phyloP scores from a whole-genome alignment of 2,888 invertebrate genomes.

The Orthonychiurus folsomi region DNA sequence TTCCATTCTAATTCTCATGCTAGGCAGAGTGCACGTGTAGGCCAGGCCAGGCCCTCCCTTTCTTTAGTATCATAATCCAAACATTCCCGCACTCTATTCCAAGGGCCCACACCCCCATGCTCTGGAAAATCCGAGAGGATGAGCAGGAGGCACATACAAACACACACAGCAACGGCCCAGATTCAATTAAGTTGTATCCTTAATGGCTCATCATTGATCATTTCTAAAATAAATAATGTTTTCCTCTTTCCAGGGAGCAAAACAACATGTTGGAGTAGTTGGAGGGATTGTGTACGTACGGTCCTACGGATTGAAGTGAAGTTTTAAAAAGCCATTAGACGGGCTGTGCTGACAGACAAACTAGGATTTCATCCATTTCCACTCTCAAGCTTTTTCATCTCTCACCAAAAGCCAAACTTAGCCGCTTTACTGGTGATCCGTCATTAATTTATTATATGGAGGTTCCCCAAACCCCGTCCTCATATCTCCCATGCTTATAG shows the following conservation, averaged over 20 bases:
- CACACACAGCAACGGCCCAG: too few species aligned
- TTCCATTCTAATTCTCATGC: not conserved
- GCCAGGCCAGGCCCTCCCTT: not conserved
- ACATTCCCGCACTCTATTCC: not conserved
- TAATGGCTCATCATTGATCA: constrained; percentile 29
- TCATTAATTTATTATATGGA: not conserved
- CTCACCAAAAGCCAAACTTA: not conserved
- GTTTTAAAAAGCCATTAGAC: not conserved
- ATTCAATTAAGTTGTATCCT: constrained; percentile 8
- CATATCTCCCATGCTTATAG: not conserved
- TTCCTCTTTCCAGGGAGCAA: constrained; percentile 1
- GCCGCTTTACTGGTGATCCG: not conserved
- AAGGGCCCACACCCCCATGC: too few species aligned
- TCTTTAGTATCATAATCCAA: not conserved
- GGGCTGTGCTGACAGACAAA: not conserved
- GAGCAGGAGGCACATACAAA: too few species aligned
- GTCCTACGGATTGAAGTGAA: not conserved
- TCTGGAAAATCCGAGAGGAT: too few species aligned
- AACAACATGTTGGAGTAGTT: too few species aligned
- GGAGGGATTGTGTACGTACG: too few species aligned
- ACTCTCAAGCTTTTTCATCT: not conserved
- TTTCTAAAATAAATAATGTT: constrained; percentile 26
- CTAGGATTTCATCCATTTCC: constrained; percentile 1
- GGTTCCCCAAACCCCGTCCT: too few species aligned
- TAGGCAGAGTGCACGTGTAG: too few species aligned